Percentiles rank a stretch among this genome's conserved stretches.
Conservation (phyloP, 1,140 invertebrate species). For the Monomorium pharaonis region DNA sequence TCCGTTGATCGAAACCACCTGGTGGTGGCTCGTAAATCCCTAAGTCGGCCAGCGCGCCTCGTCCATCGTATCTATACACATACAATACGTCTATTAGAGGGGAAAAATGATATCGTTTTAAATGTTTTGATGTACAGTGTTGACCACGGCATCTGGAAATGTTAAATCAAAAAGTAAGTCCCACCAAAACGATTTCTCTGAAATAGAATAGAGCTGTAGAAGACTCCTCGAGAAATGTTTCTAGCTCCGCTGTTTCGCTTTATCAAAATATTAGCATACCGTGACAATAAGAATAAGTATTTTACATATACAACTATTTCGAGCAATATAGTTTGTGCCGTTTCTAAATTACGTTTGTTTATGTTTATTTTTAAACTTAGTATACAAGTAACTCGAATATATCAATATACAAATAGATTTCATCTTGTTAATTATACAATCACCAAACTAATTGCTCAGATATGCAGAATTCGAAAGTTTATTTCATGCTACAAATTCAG, state of each 20-base stretch:
- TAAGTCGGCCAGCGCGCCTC: slow-evolving; percentile 94
- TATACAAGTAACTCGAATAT: neutral
- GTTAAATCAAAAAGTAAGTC: slow-evolving; percentile 67
- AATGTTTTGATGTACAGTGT: slow-evolving; percentile 65
- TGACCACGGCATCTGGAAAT: slow-evolving; percentile 78
- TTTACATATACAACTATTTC: neutral
- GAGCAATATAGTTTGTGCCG: neutral
- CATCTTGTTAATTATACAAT: neutral
- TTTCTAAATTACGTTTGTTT: neutral
- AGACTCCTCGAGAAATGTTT: slow-evolving; percentile 18
- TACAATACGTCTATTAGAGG: slow-evolving; percentile 78
- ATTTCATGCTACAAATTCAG: too few species aligned
- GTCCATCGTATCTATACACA: slow-evolving; percentile 96
- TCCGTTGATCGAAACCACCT: slow-evolving; percentile 89
- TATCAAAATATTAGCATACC: neutral
- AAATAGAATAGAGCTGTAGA: slow-evolving; percentile 69
- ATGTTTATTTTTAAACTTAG: neutral
- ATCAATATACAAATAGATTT: neutral
- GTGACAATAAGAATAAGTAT: neutral
- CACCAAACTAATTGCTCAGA: too few species aligned
- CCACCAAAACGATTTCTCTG: slow-evolving; percentile 71
- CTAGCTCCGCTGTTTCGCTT: neutral
- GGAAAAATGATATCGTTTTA: slow-evolving; percentile 59
- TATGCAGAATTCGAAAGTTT: too few species aligned
- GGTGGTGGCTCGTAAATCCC: slow-evolving; percentile 89